A percentile compares a stretch with the other conserved stretches of the same genome.
These are phyloP conservation scores for Dolichallabes microphthalmus DNA, from an alignment of 2,113 vertebrate species.

Conservation along the genomic window DNA sequence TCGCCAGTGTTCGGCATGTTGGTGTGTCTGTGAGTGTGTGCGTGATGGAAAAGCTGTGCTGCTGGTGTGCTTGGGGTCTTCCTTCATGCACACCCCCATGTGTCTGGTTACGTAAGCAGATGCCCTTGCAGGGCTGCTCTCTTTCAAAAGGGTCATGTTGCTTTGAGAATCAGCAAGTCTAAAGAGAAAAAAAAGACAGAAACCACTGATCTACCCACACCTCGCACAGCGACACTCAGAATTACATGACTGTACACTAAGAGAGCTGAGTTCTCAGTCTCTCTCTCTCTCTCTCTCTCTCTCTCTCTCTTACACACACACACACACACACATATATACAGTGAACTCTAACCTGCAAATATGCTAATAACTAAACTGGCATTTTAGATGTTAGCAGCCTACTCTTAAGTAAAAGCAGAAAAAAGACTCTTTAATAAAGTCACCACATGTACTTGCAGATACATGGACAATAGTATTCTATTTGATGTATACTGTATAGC, in stretches of 20 bases:
- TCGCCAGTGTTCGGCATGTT: neutral
- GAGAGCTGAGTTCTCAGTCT: neutral
- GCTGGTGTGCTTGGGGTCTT: slow-evolving; percentile 13
- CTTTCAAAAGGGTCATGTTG: slow-evolving; percentile 45
- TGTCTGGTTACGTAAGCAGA: slow-evolving; percentile 46
- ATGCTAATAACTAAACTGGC: neutral
- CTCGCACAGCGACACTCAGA: neutral
- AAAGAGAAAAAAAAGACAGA: slow-evolving; percentile 16
- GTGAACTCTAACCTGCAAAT: neutral
- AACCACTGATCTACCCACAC: slow-evolving; percentile 23
- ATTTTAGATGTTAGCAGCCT: neutral
- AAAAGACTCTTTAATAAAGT: neutral
- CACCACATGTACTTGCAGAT: neutral
- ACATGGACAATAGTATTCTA: no score
- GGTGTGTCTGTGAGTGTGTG: slow-evolving; percentile 14
- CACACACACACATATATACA: neutral
- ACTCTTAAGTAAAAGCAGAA: neutral
- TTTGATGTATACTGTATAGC: no score
- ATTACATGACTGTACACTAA: slow-evolving; percentile 11
- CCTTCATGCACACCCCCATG: slow-evolving; percentile 31
- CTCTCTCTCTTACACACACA: neutral
- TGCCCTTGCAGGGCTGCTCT: slow-evolving; percentile 17
- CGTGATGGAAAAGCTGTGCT: slow-evolving; percentile 39
- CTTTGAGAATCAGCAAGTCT: neutral
- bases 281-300: no score